phyloP scores from a whole-genome alignment of 2,888 invertebrate genomes.

The Athalia cordata region DNA sequence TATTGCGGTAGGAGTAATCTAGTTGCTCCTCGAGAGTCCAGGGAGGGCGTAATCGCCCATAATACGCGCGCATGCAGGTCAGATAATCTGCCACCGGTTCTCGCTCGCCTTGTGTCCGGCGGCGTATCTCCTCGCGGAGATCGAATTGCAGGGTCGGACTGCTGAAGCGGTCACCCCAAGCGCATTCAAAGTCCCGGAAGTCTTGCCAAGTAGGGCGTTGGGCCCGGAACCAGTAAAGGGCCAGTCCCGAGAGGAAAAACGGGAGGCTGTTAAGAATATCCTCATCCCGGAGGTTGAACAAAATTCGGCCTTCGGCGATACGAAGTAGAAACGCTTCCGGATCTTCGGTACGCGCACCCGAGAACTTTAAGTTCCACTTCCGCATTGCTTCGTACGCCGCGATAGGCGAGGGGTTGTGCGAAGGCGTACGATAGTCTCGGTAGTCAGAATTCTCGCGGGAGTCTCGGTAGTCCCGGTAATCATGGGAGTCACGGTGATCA shows the following conservation, averaged over 20 bases:
- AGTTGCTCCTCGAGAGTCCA: neutral
- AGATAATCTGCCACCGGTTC: constrained; percentile 15
- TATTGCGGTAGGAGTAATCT: neutral
- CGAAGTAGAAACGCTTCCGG: neutral
- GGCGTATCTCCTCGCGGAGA: neutral
- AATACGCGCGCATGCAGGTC: constrained; percentile 17
- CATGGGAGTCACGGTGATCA: too few species aligned
- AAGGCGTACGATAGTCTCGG: too few species aligned
- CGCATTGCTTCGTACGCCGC: neutral
- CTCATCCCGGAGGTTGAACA: neutral
- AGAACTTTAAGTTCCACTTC: neutral
- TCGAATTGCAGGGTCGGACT: neutral
- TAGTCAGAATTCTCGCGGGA: too few species aligned
- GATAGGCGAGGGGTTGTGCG: neutral
- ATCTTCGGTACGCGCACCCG: neutral
- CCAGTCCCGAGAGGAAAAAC: neutral
- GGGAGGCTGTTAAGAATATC: neutral
- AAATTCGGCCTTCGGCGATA: neutral
- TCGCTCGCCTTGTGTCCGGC: neutral
- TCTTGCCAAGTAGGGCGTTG: neutral
- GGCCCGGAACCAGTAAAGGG: neutral
- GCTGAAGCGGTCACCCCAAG: neutral
- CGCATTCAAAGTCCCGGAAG: neutral
- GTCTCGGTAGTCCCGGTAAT: too few species aligned
- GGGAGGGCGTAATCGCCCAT: neutral